These are phyloP conservation scores for Rhizoglyphus robini DNA, from an alignment of 1,140 invertebrate genomes.

Conservation along the genomic window DNA sequence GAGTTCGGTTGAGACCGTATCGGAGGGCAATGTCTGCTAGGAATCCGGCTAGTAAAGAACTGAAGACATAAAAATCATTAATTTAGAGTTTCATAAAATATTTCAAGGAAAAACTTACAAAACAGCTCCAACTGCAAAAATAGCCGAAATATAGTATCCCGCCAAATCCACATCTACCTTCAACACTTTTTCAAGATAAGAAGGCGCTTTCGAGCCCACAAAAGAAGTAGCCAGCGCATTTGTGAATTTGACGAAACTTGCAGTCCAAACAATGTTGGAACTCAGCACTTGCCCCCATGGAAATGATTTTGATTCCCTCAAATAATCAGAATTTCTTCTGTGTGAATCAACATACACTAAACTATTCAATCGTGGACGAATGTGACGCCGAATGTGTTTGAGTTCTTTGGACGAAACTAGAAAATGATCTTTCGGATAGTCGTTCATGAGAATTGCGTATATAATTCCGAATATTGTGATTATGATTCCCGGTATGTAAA, in stretches of 20 bases:
- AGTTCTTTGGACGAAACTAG: conserved; percentile 64
- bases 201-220: conserved; percentile 69
- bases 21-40: background rate
- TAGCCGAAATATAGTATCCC: conserved; percentile 20
- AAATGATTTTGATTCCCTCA: no score
- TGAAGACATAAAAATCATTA: no score
- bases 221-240: conserved; percentile 91
- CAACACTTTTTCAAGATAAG: conserved; percentile 42
- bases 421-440: conserved; percentile 69
- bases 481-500: conserved; percentile 52
- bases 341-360: background rate
- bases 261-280: conserved; percentile 76
- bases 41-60: background rate
- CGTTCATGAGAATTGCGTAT: conserved; percentile 60
- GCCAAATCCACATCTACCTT: conserved; percentile 10
- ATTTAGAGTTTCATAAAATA: no score
- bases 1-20: background rate
- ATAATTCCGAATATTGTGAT: conserved; percentile 57
- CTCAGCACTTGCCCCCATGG: conserved; percentile 66
- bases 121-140: conserved; percentile 10
- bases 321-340: background rate
- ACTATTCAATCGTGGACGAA: no score
- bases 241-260: conserved; percentile 69
- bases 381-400: conserved; percentile 55
- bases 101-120: no score